phyloP scores from a whole-genome alignment of 2,888 invertebrate genomes.

The Dryomyza anilis region DNA sequence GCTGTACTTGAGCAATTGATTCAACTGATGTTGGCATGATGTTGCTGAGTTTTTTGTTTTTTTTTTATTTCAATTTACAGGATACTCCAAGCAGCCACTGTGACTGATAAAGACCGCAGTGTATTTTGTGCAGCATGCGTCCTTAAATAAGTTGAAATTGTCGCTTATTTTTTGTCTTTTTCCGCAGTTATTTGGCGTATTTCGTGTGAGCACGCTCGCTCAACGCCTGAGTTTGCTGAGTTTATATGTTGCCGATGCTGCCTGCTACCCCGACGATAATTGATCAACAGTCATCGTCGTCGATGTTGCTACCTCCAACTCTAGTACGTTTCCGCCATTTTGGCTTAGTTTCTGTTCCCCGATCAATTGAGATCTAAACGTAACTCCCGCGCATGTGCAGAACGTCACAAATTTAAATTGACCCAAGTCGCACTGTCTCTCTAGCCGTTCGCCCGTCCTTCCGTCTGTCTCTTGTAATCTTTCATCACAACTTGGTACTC shows the following conservation, averaged over 20 bases:
- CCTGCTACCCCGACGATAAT: too few species aligned
- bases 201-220: constrained; percentile 22
- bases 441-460: constrained; percentile 38
- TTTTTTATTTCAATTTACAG: constrained; percentile 30
- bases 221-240: not conserved
- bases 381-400: constrained; percentile 9
- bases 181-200: not conserved
- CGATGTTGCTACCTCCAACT: constrained; percentile 4
- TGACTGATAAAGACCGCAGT: not conserved
- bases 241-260: not conserved
- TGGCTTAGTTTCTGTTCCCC: not conserved
- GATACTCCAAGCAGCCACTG: constrained; percentile 32
- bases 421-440: constrained; percentile 50
- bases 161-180: not conserved
- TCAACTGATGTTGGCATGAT: constrained; percentile 48
- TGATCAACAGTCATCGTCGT: constrained; percentile 13
- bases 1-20: constrained; percentile 55
- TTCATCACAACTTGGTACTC: not conserved
- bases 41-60: constrained; percentile 32
- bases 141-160: constrained; percentile 15
- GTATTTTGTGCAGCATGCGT: not conserved
- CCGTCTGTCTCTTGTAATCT: not conserved
- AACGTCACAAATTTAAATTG: constrained; percentile 53
- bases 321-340: not conserved
- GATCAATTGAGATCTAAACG: constrained; percentile 20